Percentiles rank a stretch among this genome's conserved stretches.
Evolutionary conservation across 2,797 vertebrate species (phyloP).

Genomic region (Triplophysa bombifrons): DNA sequence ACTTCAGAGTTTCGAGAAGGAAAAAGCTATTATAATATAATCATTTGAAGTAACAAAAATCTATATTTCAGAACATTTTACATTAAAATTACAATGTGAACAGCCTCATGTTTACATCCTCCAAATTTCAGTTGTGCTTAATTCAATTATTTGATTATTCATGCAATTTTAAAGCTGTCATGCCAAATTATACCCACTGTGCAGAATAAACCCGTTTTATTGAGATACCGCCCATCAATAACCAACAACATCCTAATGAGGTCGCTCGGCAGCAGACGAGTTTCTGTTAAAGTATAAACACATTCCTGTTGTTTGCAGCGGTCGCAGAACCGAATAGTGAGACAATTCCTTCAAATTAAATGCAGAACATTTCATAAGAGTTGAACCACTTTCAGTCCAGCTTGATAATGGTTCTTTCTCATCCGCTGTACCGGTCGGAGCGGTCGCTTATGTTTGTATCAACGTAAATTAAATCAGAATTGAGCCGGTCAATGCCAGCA

Average conservation of each 20-base stretch:
- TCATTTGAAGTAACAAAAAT: constrained; percentile 39
- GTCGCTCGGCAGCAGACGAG: neutral
- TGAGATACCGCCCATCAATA: constrained; percentile 18
- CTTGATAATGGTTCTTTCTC: constrained; percentile 18
- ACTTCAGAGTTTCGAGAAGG: constrained; percentile 35
- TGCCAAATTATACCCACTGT: constrained; percentile 26
- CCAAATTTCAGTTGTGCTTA: constrained; percentile 42
- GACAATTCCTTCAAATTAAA: neutral
- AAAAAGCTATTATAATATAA: constrained; percentile 19
- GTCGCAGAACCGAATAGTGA: neutral
- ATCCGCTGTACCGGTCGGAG: neutral
- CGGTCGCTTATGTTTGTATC: constrained; percentile 23
- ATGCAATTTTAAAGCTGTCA: constrained; percentile 49
- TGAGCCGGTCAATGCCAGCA: neutral
- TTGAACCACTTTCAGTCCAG: neutral
- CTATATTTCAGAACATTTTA: constrained; percentile 29
- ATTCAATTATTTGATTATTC: constrained; percentile 47
- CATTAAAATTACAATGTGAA: constrained; percentile 33
- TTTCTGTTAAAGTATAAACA: neutral
- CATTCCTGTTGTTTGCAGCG: neutral
- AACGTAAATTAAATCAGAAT: constrained; percentile 25
- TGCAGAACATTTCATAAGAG: neutral
- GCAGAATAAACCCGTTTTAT: constrained; percentile 18
- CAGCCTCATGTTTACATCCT: constrained; percentile 29
- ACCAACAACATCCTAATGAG: constrained; percentile 16